These are phyloP conservation scores for Pogonomyrmex californicus DNA, from an alignment of 1,140 invertebrate genomes.

Conservation along the genomic window DNA sequence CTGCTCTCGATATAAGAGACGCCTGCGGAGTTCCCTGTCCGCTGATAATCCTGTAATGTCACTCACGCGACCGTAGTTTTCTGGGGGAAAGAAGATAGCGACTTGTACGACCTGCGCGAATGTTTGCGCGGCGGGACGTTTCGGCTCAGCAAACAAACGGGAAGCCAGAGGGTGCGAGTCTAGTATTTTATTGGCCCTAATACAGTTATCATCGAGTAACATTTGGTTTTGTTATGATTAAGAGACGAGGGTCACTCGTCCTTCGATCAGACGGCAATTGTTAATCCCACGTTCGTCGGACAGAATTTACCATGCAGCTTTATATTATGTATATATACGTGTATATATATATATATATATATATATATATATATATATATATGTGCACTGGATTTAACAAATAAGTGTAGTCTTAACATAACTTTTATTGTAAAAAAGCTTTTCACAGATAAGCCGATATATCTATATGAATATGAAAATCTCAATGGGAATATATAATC, in stretches of 20 bases:
- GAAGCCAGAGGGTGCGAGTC: constrained; percentile 24
- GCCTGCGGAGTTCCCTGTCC: constrained; percentile 50
- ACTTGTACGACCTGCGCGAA: constrained; percentile 52
- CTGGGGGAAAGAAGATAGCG: constrained; percentile 68
- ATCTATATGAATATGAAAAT: neutral
- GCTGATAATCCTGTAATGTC: constrained; percentile 67
- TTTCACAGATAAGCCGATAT: constrained; percentile 10
- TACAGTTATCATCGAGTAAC: constrained; percentile 56
- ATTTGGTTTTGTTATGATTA: constrained; percentile 62
- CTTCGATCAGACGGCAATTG: constrained; percentile 16
- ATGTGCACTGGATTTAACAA: neutral
- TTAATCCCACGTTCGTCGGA: constrained; percentile 43
- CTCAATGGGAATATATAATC: neutral
- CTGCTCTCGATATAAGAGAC: constrained; percentile 69
- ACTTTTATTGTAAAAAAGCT: neutral
- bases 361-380: no score
- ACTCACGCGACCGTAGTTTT: constrained; percentile 51
- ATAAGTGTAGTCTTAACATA: neutral
- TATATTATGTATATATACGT: neutral
- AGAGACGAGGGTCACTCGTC: neutral
- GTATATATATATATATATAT: no score
- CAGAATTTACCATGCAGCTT: neutral
- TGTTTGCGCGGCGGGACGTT: constrained; percentile 48
- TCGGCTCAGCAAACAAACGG: constrained; percentile 45
- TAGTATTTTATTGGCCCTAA: constrained; percentile 53